A percentile compares a stretch with the other conserved stretches of the same genome.
Conservation (phyloP, 2,888 invertebrate species). For the Dryobota labecula region DNA sequence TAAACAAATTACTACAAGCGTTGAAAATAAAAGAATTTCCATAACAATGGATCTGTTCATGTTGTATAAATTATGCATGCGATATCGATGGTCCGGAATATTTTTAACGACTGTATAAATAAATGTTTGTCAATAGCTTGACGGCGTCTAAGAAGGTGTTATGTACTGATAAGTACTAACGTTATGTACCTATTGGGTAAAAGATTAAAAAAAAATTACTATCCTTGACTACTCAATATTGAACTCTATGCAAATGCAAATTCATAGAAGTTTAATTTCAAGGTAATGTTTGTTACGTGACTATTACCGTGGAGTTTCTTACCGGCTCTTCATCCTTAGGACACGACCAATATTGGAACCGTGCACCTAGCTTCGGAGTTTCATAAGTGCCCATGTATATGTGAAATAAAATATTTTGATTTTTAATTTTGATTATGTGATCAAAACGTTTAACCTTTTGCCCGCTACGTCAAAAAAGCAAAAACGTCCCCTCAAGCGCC, state of each 20-base stretch:
- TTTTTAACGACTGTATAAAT: slow-evolving; percentile 29
- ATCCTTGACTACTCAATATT: not conserved
- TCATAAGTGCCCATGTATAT: too few species aligned
- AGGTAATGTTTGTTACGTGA: not conserved
- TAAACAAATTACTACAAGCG: slow-evolving; percentile 46
- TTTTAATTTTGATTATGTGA: too few species aligned
- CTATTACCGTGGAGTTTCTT: too few species aligned
- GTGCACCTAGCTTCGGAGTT: too few species aligned
- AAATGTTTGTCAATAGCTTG: slow-evolving; percentile 40
- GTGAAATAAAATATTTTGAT: too few species aligned
- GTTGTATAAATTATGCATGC: slow-evolving; percentile 50
- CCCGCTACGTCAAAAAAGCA: too few species aligned
- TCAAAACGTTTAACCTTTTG: too few species aligned
- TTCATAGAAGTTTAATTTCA: not conserved
- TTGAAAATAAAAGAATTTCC: slow-evolving; percentile 48
- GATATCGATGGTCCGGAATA: slow-evolving; percentile 39
- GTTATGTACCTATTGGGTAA: not conserved
- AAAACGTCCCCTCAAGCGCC: too few species aligned
- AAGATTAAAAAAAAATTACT: not conserved
- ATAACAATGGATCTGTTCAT: slow-evolving; percentile 52
- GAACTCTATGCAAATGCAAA: not conserved
- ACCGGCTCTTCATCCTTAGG: too few species aligned
- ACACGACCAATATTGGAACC: too few species aligned
- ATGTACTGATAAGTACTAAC: not conserved
- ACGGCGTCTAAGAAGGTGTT: slow-evolving; percentile 13